Evolutionary conservation across 1,140 invertebrate species (phyloP).

Genomic region (Proales similis): DNA sequence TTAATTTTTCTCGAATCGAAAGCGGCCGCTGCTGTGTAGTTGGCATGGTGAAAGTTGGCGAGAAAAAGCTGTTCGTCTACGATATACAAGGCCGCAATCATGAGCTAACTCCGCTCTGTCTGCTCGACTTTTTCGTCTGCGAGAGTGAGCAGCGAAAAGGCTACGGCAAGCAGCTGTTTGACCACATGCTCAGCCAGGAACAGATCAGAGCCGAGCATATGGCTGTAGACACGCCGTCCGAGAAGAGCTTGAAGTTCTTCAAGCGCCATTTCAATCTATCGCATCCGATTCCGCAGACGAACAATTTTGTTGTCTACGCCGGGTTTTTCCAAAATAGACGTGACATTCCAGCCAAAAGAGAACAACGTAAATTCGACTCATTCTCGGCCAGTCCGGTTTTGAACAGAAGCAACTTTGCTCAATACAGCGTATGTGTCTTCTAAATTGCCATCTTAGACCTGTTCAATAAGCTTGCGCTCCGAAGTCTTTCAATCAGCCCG

Average conservation of each 20-base stretch:
- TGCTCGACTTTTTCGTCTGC: constrained; percentile 54
- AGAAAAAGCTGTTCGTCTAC: constrained; percentile 52
- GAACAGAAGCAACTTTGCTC: no score
- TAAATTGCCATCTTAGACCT: no score
- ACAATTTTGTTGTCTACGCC: constrained; percentile 78
- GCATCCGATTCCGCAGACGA: constrained; percentile 68
- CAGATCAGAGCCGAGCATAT: background rate
- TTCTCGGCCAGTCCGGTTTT: no score
- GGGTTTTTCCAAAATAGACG: constrained; percentile 65
- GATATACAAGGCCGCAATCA: constrained; percentile 44
- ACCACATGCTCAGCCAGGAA: constrained; percentile 49
- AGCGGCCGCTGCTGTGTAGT: constrained; percentile 44
- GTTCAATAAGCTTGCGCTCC: no score
- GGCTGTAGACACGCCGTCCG: constrained; percentile 79
- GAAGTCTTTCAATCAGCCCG: no score
- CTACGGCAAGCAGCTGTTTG: constrained; percentile 49
- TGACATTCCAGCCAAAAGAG: no score
- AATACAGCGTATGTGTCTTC: no score
- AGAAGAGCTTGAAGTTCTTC: constrained; percentile 75
- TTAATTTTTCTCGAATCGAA: constrained; percentile 40
- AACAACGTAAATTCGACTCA: no score
- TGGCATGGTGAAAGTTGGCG: constrained; percentile 50
- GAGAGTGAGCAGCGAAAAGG: constrained; percentile 51
- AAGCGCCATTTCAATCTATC: constrained; percentile 70
- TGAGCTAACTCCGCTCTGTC: constrained; percentile 50